A percentile compares a stretch with the other conserved stretches of the same genome.
phyloP scores from a whole-genome alignment of 2,113 vertebrate species.

The Tragelaphus imberbis region DNA sequence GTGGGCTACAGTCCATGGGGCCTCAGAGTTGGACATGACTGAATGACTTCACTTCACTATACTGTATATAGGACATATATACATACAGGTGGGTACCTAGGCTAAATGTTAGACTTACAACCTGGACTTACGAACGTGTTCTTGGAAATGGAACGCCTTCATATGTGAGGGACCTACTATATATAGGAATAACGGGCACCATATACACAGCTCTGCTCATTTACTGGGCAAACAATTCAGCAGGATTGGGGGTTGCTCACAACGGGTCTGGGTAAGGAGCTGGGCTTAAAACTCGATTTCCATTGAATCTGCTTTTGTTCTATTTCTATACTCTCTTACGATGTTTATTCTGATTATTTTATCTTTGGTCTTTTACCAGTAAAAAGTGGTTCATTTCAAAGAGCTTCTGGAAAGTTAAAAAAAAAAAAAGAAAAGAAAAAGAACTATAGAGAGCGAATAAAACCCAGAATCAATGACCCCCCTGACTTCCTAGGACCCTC shows the following conservation, averaged over 20 bases:
- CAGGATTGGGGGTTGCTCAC: neutral
- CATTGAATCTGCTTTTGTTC: neutral
- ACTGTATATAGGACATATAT: neutral
- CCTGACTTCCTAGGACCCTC: neutral
- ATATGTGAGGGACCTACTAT: neutral
- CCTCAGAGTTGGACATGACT: fast-evolving
- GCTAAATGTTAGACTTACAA: neutral
- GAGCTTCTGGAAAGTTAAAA: neutral
- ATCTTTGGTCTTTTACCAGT: neutral
- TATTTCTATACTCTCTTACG: neutral
- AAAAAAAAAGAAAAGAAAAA: neutral
- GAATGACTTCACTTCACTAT: neutral
- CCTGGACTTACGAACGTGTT: neutral
- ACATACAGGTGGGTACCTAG: neutral
- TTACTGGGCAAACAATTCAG: fast-evolving
- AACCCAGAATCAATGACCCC: too few relatives aligned
- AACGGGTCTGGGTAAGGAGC: fast-evolving
- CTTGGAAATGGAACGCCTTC: neutral
- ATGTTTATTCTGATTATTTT: neutral
- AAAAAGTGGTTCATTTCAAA: neutral
- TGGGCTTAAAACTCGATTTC: neutral
- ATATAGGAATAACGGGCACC: fast-evolving
- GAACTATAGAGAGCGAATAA: neutral
- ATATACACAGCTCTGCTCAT: fast-evolving
- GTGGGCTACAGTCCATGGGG: neutral